These are phyloP conservation scores for Oncorhynchus tshawytscha DNA, from an alignment of 2,113 vertebrate genomes.

Conservation along the genomic window DNA sequence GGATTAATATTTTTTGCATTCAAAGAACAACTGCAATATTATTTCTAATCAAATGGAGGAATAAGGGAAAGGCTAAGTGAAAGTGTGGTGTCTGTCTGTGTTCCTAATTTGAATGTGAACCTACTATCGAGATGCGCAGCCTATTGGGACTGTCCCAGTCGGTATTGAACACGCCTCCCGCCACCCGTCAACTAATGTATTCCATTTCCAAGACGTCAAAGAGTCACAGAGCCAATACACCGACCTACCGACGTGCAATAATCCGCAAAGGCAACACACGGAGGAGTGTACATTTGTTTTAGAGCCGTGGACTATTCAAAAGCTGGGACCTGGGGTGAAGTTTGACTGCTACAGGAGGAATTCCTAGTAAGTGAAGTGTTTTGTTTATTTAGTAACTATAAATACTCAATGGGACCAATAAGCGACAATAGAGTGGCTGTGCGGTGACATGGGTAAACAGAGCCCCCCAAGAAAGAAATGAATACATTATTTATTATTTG, in stretches of 20 bases:
- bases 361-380: conserved; percentile 26
- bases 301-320: conserved; percentile 12
- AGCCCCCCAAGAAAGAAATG: not conserved
- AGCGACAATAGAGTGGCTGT: not conserved
- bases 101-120: no score
- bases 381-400: conserved; percentile 18
- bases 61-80: no score
- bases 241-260: conserved; percentile 5
- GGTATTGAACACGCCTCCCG: conserved; percentile 34
- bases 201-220: conserved; percentile 39
- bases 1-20: no score
- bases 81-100: not conserved
- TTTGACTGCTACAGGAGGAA: conserved; percentile 25
- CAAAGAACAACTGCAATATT: no score
- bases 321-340: conserved; percentile 9
- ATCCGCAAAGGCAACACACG: conserved; percentile 4
- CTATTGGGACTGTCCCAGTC: conserved; percentile 12
- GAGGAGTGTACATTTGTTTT: conserved; percentile 17
- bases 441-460: not conserved
- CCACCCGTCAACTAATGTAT: conserved; percentile 28
- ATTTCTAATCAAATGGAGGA: no score
- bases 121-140: not conserved
- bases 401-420: conserved; percentile 8
- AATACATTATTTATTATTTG: not conserved
- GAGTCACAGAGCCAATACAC: conserved; percentile 8